Evolutionary conservation across 2,113 vertebrate genomes (phyloP).

Genomic region (Synodontis membranacea): DNA sequence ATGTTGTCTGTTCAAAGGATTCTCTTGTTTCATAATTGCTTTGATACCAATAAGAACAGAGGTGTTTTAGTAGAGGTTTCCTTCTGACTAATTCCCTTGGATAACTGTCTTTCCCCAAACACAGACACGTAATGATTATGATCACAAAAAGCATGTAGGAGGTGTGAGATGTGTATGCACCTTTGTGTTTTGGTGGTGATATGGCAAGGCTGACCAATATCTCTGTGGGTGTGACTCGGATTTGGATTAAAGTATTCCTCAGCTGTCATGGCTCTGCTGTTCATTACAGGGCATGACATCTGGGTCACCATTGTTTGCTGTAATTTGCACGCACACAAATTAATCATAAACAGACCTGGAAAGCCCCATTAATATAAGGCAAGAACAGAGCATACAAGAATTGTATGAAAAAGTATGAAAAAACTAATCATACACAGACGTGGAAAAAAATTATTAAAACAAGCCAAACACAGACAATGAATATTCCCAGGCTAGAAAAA

Average conservation of each 20-base stretch:
- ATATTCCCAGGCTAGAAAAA: not conserved
- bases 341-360: not conserved
- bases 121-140: not conserved
- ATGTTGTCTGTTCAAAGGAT: not conserved
- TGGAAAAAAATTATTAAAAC: not conserved
- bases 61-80: not conserved
- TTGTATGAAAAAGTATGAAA: not conserved
- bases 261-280: conserved; percentile 88
- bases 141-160: not conserved
- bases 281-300: conserved; percentile 84
- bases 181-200: conserved; percentile 99
- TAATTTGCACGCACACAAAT: not conserved
- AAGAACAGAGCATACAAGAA: not conserved
- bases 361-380: not conserved
- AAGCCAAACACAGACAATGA: not conserved
- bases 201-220: conserved; percentile 93
- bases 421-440: not conserved
- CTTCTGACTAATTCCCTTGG: not conserved
- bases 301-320: conserved; percentile 89
- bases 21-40: not conserved
- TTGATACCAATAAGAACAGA: not conserved
- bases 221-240: conserved; percentile 80
- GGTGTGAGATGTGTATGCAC: conserved; percentile 61
- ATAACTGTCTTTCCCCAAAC: not conserved
- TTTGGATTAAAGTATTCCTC: conserved; percentile 96